Base-by-base conservation (phyloP, 1,140 invertebrate species). In the Phymastichus coffea region DNA sequence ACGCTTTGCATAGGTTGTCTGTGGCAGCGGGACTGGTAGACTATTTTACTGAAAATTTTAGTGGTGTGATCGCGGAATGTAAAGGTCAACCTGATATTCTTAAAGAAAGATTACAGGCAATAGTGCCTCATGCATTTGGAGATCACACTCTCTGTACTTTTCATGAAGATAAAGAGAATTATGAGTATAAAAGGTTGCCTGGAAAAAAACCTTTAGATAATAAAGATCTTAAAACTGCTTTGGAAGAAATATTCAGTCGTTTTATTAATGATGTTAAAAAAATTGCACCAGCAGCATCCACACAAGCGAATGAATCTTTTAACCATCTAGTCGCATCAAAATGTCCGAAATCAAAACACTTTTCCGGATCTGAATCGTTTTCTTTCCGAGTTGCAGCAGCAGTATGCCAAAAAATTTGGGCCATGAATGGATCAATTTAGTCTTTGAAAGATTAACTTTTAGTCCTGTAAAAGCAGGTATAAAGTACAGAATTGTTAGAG, bases 221-320 rank as follows among this genome's bases (percentile, higher is more conserved):
- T 17, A 2, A 6, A 37, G 9, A 19, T 3, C 51, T 15, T 8
- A n/a, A 17, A 35, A 33, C 20, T 15, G 7, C 56, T 3, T 20
- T 58, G 33, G 22, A 33, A 12, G 12, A 33, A 12, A 6, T 63
- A 20, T 48, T 35, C 30, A 14, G 9, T 14, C 26, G 26, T 25
- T 20, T 60, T n/a, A 12, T 46, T 6, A 54, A 12, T 6, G 47
- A 63, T 9, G 63, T 64, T 19, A 28, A 41, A 4, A 25, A 55
- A 35, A 60, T 66, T 17, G 63, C 63, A n/a, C 49, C 41, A 22
- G 63, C 41, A 20, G 17, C 15, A 4, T 44, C 41, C 2, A 66
- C 19, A 12, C 64, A 66, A 25, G 41, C 17, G n/a, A 63, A 66
- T 37, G 64, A 63, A 44, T 54, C 61, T 14, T 52, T 66, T 3